phyloP scores from a whole-genome alignment of 2,888 invertebrate species.

The Cryptophagus acutangulus region DNA sequence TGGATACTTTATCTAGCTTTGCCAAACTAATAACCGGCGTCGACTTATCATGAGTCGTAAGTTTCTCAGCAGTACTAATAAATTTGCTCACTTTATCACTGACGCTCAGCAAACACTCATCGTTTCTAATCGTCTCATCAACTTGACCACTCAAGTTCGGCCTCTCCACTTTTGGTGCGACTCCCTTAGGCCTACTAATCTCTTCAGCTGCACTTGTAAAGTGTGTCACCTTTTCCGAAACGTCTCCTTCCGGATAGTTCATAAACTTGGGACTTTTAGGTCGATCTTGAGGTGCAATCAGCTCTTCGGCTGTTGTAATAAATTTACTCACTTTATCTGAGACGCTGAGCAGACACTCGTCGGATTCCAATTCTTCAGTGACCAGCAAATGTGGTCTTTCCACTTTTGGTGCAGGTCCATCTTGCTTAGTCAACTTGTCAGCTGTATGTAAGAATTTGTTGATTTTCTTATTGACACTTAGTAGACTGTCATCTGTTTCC shows the following conservation, averaged over 20 bases:
- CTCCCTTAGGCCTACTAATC: slow-evolving; percentile 19
- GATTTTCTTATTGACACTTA: slow-evolving; percentile 58
- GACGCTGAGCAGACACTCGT: slow-evolving; percentile 62
- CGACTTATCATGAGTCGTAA: slow-evolving; percentile 40
- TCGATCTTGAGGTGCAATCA: slow-evolving; percentile 32
- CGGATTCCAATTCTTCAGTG: slow-evolving; percentile 53
- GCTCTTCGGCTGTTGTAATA: slow-evolving; percentile 51
- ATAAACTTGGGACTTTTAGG: slow-evolving; percentile 40
- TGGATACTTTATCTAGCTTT: slow-evolving; percentile 12
- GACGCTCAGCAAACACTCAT: slow-evolving; percentile 57
- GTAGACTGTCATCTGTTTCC: slow-evolving; percentile 51
- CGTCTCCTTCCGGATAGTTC: slow-evolving; percentile 33
- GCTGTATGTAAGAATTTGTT: slow-evolving; percentile 43
- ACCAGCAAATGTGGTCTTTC: slow-evolving; percentile 52
- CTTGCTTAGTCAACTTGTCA: slow-evolving; percentile 40
- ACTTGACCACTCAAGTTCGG: slow-evolving; percentile 30
- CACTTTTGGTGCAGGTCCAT: slow-evolving; percentile 42
- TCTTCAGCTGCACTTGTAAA: slow-evolving; percentile 38
- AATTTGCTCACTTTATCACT: slow-evolving; percentile 64
- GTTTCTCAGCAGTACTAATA: slow-evolving; percentile 57
- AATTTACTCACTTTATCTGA: slow-evolving; percentile 67
- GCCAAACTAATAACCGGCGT: background rate
- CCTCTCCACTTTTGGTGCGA: slow-evolving; percentile 24
- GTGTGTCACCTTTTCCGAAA: slow-evolving; percentile 53
- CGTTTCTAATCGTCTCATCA: slow-evolving; percentile 43